Evolutionary conservation across 2,797 vertebrate genomes (phyloP).

Genomic region (Rhyacichthys aspro): DNA sequence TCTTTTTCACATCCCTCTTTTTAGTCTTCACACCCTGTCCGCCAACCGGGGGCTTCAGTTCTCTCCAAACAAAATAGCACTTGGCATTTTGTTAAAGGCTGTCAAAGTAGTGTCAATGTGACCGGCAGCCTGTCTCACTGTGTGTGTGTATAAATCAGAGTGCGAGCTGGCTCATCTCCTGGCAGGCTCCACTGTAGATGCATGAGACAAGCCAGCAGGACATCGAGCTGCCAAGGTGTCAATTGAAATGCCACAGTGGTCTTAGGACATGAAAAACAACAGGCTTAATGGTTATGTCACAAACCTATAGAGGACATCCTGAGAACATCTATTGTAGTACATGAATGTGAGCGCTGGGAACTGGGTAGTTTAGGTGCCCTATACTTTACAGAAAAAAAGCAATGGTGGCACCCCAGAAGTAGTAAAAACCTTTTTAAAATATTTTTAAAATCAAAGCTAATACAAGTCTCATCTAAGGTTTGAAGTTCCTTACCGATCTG

Average conservation of each 20-base stretch:
- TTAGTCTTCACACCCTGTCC: constrained; percentile 26
- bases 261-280: constrained; percentile 3
- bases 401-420: not conserved
- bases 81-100: constrained; percentile 28
- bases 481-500: constrained; percentile 89
- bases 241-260: constrained; percentile 30
- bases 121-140: not conserved
- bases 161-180: constrained; percentile 36
- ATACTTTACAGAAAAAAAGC: not conserved
- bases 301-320: not conserved
- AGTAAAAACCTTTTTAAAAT: not conserved
- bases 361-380: too few species aligned
- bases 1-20: constrained; percentile 9
- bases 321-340: not conserved
- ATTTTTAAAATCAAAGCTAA: too few species aligned
- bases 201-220: constrained; percentile 3
- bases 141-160: constrained; percentile 11
- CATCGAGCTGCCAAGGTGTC: constrained; percentile 16
- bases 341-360: too few species aligned
- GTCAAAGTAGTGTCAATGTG: constrained; percentile 21
- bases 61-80: constrained; percentile 23
- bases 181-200: constrained; percentile 22
- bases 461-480: not conserved
- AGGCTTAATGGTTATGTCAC: constrained; percentile 7
- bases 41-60: constrained; percentile 13